Evolutionary conservation across 2,113 vertebrate species (phyloP).

Genomic region (Macroglossus sobrinus): DNA sequence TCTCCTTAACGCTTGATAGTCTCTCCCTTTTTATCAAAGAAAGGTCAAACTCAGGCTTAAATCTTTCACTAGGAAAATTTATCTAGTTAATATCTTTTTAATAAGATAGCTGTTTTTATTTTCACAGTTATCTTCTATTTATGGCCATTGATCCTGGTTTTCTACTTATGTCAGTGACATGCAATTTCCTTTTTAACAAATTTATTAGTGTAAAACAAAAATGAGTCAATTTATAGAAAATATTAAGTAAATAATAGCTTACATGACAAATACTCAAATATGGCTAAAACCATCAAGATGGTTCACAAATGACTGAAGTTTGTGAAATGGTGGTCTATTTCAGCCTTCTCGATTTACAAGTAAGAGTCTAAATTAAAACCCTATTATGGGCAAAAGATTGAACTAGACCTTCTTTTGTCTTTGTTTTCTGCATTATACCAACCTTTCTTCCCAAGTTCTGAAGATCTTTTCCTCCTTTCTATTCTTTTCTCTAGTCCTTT

Average conservation of each 20-base stretch:
- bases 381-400: background rate
- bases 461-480: background rate
- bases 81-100: background rate
- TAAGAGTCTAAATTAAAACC: background rate
- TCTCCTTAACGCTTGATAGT: background rate
- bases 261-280: background rate
- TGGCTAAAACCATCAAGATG: background rate
- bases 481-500: conserved; percentile 24
- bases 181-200: conserved; percentile 31
- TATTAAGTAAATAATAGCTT: background rate
- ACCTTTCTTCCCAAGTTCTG: background rate
- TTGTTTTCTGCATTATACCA: background rate
- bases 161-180: background rate
- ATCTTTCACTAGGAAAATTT: background rate
- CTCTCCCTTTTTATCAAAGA: background rate
- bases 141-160: background rate
- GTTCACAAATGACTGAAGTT: background rate
- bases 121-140: conserved; percentile 51
- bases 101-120: conserved; percentile 25
- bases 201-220: conserved; percentile 32
- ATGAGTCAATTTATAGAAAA: conserved; percentile 30
- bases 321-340: background rate
- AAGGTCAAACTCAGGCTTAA: background rate
- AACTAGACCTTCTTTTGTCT: background rate
- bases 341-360: background rate